Percentiles rank a stretch among this genome's conserved stretches.
These are phyloP conservation scores for Coenonympha glycerion DNA, from an alignment of 2,888 invertebrate genomes.

Conservation along the genomic window DNA sequence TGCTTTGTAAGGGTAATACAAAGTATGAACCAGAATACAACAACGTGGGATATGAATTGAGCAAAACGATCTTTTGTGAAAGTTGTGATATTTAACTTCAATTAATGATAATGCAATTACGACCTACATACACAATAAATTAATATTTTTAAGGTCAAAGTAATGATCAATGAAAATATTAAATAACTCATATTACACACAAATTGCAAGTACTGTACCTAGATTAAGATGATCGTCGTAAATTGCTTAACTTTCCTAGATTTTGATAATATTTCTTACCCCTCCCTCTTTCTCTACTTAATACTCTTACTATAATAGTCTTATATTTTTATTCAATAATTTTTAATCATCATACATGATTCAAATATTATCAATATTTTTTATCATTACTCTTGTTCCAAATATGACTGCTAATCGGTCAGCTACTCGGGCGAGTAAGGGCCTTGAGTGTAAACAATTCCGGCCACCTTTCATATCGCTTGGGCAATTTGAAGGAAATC, in stretches of 20 bases:
- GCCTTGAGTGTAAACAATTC: conserved; percentile 60
- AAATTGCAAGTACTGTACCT: too few relatives aligned
- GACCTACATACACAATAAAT: not conserved
- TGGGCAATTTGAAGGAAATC: conserved; percentile 34
- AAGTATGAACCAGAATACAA: too few relatives aligned
- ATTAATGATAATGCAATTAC: not conserved
- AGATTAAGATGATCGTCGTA: too few relatives aligned
- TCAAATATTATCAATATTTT: not conserved
- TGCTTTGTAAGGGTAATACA: not conserved
- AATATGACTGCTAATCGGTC: conserved; percentile 42
- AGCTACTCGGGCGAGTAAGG: conserved; percentile 39
- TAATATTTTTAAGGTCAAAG: not conserved
- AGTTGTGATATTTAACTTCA: conserved; percentile 8
- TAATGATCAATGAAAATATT: not conserved
- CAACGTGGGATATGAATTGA: not conserved
- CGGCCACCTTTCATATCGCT: conserved; percentile 64
- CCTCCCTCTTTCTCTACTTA: too few relatives aligned
- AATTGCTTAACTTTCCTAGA: too few relatives aligned
- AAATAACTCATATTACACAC: too few relatives aligned
- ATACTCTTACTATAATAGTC: too few relatives aligned
- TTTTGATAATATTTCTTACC: too few relatives aligned
- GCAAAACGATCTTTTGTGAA: conserved; percentile 2
- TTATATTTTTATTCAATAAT: too few relatives aligned
- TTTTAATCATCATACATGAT: not conserved
- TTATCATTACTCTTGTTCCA: conserved; percentile 2